These are phyloP conservation scores for Caenorhabditis sp. DNA, from an alignment of 2,888 invertebrate species.

Conservation along the genomic window DNA sequence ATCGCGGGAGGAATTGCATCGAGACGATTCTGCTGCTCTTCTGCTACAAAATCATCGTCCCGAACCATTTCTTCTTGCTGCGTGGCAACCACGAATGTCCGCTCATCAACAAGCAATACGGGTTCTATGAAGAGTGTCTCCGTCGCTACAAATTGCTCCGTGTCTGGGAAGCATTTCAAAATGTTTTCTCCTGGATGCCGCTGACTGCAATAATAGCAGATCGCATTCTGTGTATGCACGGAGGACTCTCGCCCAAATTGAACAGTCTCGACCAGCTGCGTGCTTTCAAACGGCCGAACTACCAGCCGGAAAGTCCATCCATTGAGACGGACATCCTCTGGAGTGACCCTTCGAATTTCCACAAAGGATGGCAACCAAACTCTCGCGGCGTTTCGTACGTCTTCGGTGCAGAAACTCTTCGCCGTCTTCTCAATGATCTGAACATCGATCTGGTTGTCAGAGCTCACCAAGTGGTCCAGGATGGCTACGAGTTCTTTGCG, in stretches of 20 bases:
- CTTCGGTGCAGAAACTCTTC: constrained; percentile 85
- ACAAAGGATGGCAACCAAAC: constrained; percentile 69
- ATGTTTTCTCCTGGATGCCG: constrained; percentile 73
- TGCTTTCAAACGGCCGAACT: constrained; percentile 54
- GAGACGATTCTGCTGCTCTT: constrained; percentile 73
- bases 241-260: constrained; percentile 73
- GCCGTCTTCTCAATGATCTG: constrained; percentile 63
- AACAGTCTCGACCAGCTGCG: constrained; percentile 67
- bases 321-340: constrained; percentile 84
- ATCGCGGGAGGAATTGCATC: constrained; percentile 74
- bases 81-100: constrained; percentile 76
- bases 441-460: constrained; percentile 75
- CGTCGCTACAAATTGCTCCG: constrained; percentile 67
- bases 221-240: constrained; percentile 78
- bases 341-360: constrained; percentile 79
- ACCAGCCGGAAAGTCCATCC: constrained; percentile 82
- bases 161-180: constrained; percentile 71
- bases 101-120: constrained; percentile 75
- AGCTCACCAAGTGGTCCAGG: constrained; percentile 85
- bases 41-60: constrained; percentile 70
- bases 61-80: constrained; percentile 73
- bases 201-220: constrained; percentile 69
- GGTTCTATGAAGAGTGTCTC: constrained; percentile 77
- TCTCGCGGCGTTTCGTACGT: constrained; percentile 85
- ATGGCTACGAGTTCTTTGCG: constrained; percentile 86